Percentiles rank a stretch among this genome's conserved stretches.
Evolutionary conservation across 2,797 vertebrate species (phyloP).

Genomic region (Pyrocephalus nanus): DNA sequence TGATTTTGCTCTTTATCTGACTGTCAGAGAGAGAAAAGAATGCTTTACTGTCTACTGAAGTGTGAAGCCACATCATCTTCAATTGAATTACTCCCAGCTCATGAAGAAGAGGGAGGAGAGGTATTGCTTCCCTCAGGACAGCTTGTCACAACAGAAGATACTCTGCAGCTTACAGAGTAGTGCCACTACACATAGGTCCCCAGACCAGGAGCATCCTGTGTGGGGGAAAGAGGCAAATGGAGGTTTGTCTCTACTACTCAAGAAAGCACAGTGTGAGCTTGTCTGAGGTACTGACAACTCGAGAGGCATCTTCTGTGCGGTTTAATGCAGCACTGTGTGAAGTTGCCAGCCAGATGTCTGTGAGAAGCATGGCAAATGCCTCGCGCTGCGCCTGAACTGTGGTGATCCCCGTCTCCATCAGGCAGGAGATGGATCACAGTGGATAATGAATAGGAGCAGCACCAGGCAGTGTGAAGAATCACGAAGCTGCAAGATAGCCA

Average conservation of each 20-base stretch:
- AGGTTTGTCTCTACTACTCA: not conserved
- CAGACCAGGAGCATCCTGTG: not conserved
- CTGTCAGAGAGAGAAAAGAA: not conserved
- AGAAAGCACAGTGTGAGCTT: not conserved
- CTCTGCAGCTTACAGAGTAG: not conserved
- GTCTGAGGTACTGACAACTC: not conserved
- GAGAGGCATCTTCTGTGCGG: not conserved
- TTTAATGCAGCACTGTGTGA: not conserved
- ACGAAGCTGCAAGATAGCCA: not conserved
- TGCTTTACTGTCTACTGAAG: not conserved
- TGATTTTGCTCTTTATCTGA: not conserved
- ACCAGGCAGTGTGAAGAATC: not conserved
- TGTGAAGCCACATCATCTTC: slow-evolving; percentile 25
- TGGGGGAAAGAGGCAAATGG: not conserved
- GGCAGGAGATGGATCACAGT: not conserved
- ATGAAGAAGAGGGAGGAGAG: not conserved
- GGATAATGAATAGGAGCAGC: not conserved
- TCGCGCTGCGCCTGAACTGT: not conserved
- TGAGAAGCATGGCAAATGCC: not conserved
- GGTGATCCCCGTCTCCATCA: not conserved
- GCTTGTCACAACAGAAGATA: not conserved
- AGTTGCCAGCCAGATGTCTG: not conserved
- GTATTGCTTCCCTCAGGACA: not conserved
- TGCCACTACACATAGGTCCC: not conserved
- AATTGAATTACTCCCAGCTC: not conserved